Conservation (phyloP, 2,113 vertebrate species). For the Ciconia maguari region DNA sequence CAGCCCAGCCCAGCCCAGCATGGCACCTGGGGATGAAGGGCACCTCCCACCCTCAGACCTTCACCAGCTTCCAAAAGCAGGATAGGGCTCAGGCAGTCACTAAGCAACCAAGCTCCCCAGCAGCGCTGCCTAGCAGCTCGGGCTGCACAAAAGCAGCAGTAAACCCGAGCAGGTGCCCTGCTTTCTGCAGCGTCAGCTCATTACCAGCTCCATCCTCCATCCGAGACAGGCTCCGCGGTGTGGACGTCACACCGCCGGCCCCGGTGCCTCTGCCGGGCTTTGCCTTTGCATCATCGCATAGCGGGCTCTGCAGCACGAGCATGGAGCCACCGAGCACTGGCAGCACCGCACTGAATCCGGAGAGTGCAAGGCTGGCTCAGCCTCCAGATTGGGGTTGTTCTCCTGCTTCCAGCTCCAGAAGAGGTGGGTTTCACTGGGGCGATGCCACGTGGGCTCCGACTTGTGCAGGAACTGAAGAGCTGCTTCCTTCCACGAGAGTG, state of each 20-base stretch:
- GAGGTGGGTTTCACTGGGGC: not conserved
- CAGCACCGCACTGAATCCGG: not conserved
- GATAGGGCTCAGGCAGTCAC: not conserved
- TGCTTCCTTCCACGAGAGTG: fast-evolving
- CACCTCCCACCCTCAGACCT: not conserved
- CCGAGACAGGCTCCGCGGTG: not conserved
- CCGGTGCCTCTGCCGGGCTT: not conserved
- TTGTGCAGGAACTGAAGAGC: not conserved
- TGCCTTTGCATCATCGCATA: not conserved
- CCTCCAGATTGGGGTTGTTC: not conserved
- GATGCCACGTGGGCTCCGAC: not conserved
- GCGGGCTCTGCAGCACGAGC: not conserved
- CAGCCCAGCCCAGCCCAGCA: not conserved
- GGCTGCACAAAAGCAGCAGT: not conserved
- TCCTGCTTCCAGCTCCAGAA: not conserved
- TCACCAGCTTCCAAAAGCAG: not conserved
- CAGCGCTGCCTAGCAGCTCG: not conserved
- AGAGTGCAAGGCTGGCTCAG: not conserved
- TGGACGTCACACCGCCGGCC: fast-evolving
- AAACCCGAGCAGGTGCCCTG: not conserved
- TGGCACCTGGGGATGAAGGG: not conserved
- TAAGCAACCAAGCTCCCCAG: not conserved
- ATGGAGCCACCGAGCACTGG: fast-evolving
- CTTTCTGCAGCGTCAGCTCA: not conserved
- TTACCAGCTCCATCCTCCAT: not conserved